phyloP scores from a whole-genome alignment of 2,888 invertebrate species.

The Sycophila texana region DNA sequence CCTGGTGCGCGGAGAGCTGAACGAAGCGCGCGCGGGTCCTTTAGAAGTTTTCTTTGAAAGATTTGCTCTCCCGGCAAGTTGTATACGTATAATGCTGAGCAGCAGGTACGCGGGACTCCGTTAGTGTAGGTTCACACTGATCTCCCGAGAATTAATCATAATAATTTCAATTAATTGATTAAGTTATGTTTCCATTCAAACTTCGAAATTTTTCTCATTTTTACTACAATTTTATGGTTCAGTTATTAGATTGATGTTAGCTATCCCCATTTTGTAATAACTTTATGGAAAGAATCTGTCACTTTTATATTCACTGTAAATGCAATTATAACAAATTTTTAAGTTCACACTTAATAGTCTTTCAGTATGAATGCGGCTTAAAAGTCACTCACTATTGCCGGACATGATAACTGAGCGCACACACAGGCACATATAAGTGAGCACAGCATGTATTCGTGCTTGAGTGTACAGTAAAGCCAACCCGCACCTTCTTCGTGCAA shows the following conservation, averaged over 20 bases:
- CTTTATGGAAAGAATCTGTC: no score
- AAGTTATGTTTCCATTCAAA: no score
- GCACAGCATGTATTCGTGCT: not conserved
- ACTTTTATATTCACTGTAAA: no score
- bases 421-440: not conserved
- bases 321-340: no score
- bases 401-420: slow-evolving; percentile 60
- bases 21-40: slow-evolving; percentile 60
- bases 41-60: slow-evolving; percentile 69
- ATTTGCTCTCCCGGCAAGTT: slow-evolving; percentile 60
- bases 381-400: slow-evolving; percentile 60
- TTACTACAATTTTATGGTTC: no score
- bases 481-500: slow-evolving; percentile 16
- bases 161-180: no score
- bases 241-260: no score
- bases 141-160: no score
- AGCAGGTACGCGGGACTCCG: not conserved
- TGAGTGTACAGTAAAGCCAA: not conserved
- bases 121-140: not conserved
- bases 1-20: slow-evolving; percentile 10
- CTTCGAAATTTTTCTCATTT: no score
- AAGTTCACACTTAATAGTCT: no score
- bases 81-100: not conserved
- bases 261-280: no score
- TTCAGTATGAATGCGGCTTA: not conserved